A percentile compares a stretch with the other conserved stretches of the same genome.
These are phyloP conservation scores for Enteromius anoplus DNA, from an alignment of 2,797 vertebrate species.

Conservation along the genomic window DNA sequence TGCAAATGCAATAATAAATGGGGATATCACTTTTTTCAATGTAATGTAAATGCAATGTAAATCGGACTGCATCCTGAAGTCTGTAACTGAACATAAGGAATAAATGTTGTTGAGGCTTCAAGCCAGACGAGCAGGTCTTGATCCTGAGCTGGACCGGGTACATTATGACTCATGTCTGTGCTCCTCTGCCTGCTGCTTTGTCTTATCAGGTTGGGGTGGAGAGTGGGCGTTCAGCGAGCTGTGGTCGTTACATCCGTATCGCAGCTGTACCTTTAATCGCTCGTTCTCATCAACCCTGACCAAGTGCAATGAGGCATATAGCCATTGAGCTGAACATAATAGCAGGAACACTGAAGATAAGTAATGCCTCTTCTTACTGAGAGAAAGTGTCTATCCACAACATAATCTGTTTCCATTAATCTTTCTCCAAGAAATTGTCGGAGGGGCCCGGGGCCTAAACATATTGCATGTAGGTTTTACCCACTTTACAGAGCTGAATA, in stretches of 20 bases:
- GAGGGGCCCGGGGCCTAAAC: not conserved
- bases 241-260: not conserved
- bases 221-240: slow-evolving; percentile 12
- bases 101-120: slow-evolving; percentile 8
- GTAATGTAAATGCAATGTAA: not conserved
- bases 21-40: not conserved
- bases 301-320: slow-evolving; percentile 23
- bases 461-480: not conserved
- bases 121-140: not conserved
- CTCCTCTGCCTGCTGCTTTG: not conserved
- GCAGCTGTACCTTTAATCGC: slow-evolving; percentile 14
- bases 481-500: not conserved
- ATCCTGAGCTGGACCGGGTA: not conserved
- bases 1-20: too few relatives aligned
- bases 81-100: not conserved
- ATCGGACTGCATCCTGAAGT: not conserved
- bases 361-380: slow-evolving; percentile 1
- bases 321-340: not conserved
- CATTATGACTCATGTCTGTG: not conserved
- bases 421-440: not conserved
- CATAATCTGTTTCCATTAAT: not conserved
- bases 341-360: not conserved
- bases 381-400: not conserved
- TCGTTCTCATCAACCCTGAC: slow-evolving; percentile 12
- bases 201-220: slow-evolving; percentile 12